Percentiles rank a stretch among this genome's conserved stretches.
Conservation (phyloP, 2,113 vertebrate genomes). For the Centrocercus urophasianus region DNA sequence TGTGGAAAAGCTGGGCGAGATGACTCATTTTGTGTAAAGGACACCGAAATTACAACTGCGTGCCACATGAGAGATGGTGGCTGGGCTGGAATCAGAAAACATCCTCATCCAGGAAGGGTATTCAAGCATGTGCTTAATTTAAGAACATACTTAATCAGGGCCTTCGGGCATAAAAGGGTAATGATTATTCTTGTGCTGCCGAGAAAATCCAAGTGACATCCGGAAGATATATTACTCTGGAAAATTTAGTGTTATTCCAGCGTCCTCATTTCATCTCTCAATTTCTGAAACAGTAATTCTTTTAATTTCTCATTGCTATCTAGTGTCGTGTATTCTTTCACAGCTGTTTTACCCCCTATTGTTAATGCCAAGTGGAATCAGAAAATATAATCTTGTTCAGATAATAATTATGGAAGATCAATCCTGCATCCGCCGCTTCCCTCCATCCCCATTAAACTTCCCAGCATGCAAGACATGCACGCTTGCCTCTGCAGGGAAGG, state of each 20-base stretch:
- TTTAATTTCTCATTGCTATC: conserved; percentile 26
- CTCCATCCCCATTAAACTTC: background rate
- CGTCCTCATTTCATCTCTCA: conserved; percentile 48
- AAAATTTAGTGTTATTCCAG: conserved; percentile 40
- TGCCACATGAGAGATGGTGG: conserved; percentile 40
- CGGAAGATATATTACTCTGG: conserved; percentile 32
- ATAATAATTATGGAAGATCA: conserved; percentile 42
- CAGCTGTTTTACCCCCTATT: conserved; percentile 30
- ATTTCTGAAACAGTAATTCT: conserved; percentile 44
- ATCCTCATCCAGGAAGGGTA: conserved; percentile 43
- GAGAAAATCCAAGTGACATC: conserved; percentile 57
- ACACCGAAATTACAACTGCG: conserved; percentile 9
- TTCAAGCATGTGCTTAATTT: conserved; percentile 59
- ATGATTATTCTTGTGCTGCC: conserved; percentile 28
- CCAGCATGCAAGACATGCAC: background rate
- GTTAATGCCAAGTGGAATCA: conserved; percentile 47
- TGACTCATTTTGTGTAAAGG: conserved; percentile 50
- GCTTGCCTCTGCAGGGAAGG: background rate
- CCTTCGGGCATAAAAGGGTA: conserved; percentile 46
- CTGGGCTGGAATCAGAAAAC: background rate
- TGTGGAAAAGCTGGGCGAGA: conserved; percentile 34
- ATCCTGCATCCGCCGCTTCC: background rate
- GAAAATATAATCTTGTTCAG: conserved; percentile 33
- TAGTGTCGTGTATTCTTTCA: conserved; percentile 31
- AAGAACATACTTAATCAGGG: conserved; percentile 49